Conservation (phyloP, 2,888 invertebrate species). For the Eumacrocentrus americanus region DNA sequence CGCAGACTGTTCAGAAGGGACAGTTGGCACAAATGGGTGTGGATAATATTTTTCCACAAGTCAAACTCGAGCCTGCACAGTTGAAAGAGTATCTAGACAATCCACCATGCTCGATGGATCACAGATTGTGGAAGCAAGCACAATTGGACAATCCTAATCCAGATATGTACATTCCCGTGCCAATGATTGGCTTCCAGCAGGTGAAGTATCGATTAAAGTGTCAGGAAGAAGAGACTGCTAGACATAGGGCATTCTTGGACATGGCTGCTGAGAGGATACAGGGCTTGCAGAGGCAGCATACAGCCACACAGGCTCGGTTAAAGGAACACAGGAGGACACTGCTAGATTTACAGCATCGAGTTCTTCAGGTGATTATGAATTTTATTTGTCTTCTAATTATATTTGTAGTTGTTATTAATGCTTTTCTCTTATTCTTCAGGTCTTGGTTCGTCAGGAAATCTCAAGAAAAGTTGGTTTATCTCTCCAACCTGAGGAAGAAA, state of each 20-base stretch:
- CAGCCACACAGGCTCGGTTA: slow-evolving; percentile 79
- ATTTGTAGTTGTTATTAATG: not conserved
- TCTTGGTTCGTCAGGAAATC: slow-evolving; percentile 86
- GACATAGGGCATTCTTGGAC: slow-evolving; percentile 81
- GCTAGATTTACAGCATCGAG: slow-evolving; percentile 81
- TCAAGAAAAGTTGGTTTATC: slow-evolving; percentile 87
- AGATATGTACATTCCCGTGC: slow-evolving; percentile 87
- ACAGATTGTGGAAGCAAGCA: slow-evolving; percentile 94
- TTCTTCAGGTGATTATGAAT: slow-evolving; percentile 71
- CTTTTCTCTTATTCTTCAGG: slow-evolving; percentile 62
- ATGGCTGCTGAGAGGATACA: slow-evolving; percentile 79
- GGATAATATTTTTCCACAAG: slow-evolving; percentile 73
- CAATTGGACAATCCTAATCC: slow-evolving; percentile 95
- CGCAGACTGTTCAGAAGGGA: slow-evolving; percentile 73
- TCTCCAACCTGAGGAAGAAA: slow-evolving; percentile 88
- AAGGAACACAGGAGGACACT: slow-evolving; percentile 82
- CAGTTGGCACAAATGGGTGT: slow-evolving; percentile 78
- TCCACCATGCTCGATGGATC: slow-evolving; percentile 91
- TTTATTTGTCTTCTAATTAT: slow-evolving; percentile 8
- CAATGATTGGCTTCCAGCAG: slow-evolving; percentile 89
- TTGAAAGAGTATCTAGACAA: slow-evolving; percentile 87
- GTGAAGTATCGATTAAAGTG: slow-evolving; percentile 81
- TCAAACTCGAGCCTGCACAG: slow-evolving; percentile 78
- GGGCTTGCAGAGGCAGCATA: slow-evolving; percentile 80
- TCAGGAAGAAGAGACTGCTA: slow-evolving; percentile 82